Base-by-base conservation (phyloP, 2,797 vertebrate genomes). In the Fistularia tabacaria region DNA sequence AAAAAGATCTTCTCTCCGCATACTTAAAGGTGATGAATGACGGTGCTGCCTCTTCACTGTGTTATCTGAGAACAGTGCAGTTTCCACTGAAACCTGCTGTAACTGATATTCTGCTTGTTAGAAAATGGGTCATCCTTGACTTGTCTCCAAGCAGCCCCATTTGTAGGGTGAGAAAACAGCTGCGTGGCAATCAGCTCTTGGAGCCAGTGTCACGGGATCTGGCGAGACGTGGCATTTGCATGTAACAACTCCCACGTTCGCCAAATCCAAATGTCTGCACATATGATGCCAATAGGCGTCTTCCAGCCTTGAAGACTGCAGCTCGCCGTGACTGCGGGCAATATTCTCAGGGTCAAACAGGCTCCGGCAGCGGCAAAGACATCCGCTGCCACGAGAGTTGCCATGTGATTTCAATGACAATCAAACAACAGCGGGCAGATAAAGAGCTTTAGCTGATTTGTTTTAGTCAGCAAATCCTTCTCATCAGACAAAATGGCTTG, bases 401-500 rank as follows among this genome's bases (percentile, higher is more conserved):
- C 74, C 74, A 79, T 70, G 69, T 83, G 73, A 85, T 81, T 79
- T 71, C 73, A 79, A 61, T 82, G 83, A 79, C 79, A 84, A 82
- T 83, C 80, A 80, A 71, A 79, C 66, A 75, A 79, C 73, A 83
- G 69, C 54, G 50, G 64, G 61, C 62, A 69, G 74, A 83, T 81
- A 76, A 76, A 76, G 61, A 76, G 81, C 76, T 86, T 73, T 74
- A 68, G 82, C 69, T 73, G 81, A 61, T 85, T 84, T 74, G 74
- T 85, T 81, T 74, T 66, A 69, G 74, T 62, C 62, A 25, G 51
- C 67, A 85, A 87, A 87, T 88, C 83, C 78, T 52, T 74, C 68
- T 72, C 77, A 85, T 85, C 79, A 72, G 56, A 68, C 79, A 69
- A 82, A 86, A 83, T 67, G 71, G 55, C 71, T 71, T 13, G 46